Base-by-base conservation (phyloP, 2,113 vertebrate genomes). In the Climacteris rufus region DNA sequence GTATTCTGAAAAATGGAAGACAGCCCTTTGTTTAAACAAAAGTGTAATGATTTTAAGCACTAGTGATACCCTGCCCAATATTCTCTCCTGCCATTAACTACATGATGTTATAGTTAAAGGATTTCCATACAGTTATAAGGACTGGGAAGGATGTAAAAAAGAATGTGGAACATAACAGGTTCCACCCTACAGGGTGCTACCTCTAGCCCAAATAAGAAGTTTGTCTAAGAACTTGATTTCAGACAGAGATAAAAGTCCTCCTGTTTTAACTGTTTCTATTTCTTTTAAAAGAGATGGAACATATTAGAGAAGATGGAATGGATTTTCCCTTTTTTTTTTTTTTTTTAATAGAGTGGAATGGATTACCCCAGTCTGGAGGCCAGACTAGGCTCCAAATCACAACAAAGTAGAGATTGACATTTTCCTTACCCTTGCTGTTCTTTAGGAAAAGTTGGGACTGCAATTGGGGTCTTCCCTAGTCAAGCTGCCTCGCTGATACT, bases 381-480 rank as follows among this genome's bases (percentile, higher is more conserved):
- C 53, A 87, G 35, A 69, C 18, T 39, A 81, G 61, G 42, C 80
- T 91, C 72, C 83, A 93, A 81, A 90, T 80, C 60, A 47, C 57
- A 59, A 39, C 49, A 90, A 79, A 93, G 75, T 33, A 91, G 74
- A 63, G 83, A 82, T 1, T 93, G 81, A 90, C 71, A 82, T 95
- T 96, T 96, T 68, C 42, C 27, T 87, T 84, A 74, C 54, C 50
- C 16, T 88, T 94, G 44, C 56, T 52, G 64, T 45, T 65, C 83
- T 81, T 90, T 64, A 77, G 75, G 71, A 92, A 57, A 75, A 71
- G 50, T 7, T 83, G 69, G 83, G 83, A 89, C 42, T 49, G 52
- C 78, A 96, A 77, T 22, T 96, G 94, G 39, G 93, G 83, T 97
- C 96, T 70, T 72, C 71, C 39, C 80, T 87, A n/a, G 49, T 57